phyloP scores from a whole-genome alignment of 1,140 invertebrate species.

The Drosophila sp. region DNA sequence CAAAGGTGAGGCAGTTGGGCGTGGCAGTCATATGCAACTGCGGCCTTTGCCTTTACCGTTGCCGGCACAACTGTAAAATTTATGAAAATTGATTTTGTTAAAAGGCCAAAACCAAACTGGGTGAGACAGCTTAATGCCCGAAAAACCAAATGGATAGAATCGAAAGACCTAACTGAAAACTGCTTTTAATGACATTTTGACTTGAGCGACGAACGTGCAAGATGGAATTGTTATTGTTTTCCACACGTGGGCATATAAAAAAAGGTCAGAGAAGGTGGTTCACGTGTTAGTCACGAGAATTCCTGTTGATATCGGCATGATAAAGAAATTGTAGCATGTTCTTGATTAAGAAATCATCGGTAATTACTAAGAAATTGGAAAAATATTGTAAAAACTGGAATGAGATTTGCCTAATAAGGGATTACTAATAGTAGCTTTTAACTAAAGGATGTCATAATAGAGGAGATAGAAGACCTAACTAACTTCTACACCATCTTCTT shows the following conservation, averaged over 20 bases:
- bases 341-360: not conserved
- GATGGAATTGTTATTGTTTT: slow-evolving; percentile 22
- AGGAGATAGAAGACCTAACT: too few relatives aligned
- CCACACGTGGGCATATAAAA: slow-evolving; percentile 11
- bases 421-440: too few relatives aligned
- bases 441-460: too few relatives aligned
- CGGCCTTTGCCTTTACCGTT: slow-evolving; percentile 12
- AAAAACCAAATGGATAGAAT: slow-evolving; percentile 5
- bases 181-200: slow-evolving; percentile 67
- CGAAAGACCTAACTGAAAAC: slow-evolving; percentile 9
- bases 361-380: too few relatives aligned
- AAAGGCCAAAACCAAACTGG: slow-evolving; percentile 58
- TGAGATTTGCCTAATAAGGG: not conserved
- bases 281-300: slow-evolving; percentile 19
- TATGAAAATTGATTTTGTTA: slow-evolving; percentile 76
- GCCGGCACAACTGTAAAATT: slow-evolving; percentile 55
- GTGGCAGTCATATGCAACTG: slow-evolving; percentile 74
- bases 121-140: slow-evolving; percentile 67
- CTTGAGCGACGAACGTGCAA: slow-evolving; percentile 51
- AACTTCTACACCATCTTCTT: too few relatives aligned
- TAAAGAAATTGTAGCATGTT: not conserved
- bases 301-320: not conserved
- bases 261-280: slow-evolving; percentile 36
- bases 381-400: not conserved
- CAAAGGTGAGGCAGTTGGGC: slow-evolving; percentile 65